Evolutionary conservation across 2,888 invertebrate genomes (phyloP).

Genomic region (Atethmia centrago): DNA sequence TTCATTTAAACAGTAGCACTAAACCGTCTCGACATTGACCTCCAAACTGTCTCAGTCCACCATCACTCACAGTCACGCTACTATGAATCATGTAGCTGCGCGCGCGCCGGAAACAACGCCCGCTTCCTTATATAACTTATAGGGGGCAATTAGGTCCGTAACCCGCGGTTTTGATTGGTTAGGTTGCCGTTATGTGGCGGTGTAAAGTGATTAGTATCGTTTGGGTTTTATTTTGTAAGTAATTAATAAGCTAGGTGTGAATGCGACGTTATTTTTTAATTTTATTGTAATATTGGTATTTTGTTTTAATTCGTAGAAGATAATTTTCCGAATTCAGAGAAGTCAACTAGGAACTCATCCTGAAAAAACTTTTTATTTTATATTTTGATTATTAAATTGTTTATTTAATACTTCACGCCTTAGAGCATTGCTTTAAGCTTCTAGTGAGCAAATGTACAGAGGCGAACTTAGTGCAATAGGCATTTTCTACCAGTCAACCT

Average conservation of each 20-base stretch:
- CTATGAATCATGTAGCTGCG: conserved; percentile 60
- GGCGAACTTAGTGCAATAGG: no score
- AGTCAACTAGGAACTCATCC: no score
- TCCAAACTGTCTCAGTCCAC: conserved; percentile 20
- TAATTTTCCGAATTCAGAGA: no score
- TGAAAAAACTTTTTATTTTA: no score
- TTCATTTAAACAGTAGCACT: neutral
- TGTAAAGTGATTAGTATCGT: conserved; percentile 25
- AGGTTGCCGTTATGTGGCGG: conserved; percentile 52
- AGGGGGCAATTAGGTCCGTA: conserved; percentile 70
- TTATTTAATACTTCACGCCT: no score
- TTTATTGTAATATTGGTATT: neutral
- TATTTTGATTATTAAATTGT: no score
- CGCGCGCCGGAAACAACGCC: conserved; percentile 65
- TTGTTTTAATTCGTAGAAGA: neutral
- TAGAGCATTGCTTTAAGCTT: no score
- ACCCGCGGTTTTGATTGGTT: conserved; percentile 55
- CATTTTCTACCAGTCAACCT: no score
- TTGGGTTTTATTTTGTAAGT: neutral
- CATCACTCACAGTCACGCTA: conserved; percentile 26
- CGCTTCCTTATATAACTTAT: conserved; percentile 71
- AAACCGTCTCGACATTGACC: conserved; percentile 43
- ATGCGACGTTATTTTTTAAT: neutral
- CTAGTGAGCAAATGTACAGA: no score
- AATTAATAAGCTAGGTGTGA: neutral